A percentile compares a stretch with the other conserved stretches of the same genome.
Conservation (phyloP, 2,888 invertebrate genomes). For the Cosmopolites sordidus region DNA sequence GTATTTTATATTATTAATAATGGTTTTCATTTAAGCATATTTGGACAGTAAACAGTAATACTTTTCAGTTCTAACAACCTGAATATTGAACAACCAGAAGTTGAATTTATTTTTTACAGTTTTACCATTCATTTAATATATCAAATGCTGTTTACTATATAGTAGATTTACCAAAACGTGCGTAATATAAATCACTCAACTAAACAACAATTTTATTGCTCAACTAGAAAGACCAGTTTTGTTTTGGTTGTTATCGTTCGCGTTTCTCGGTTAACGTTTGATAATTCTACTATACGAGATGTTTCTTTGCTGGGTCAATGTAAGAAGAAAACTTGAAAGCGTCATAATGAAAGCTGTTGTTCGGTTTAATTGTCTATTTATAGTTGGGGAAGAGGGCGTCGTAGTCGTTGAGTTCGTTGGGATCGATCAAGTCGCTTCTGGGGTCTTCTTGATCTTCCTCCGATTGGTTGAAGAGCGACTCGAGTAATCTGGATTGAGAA, state of each 20-base stretch:
- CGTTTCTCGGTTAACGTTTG: background rate
- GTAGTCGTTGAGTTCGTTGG: conserved; percentile 19
- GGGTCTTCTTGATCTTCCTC: conserved; percentile 34
- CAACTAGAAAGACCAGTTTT: background rate
- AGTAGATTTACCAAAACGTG: background rate
- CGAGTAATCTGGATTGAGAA: conserved; percentile 32
- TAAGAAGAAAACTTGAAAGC: too few relatives aligned
- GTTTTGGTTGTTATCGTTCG: background rate
- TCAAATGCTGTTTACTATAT: background rate
- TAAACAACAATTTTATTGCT: background rate
- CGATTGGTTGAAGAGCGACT: conserved; percentile 36
- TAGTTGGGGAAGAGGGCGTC: conserved; percentile 22
- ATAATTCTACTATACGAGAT: background rate
- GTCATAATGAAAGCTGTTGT: too few relatives aligned
- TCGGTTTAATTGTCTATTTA: conserved; percentile 14
- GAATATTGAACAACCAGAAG: too few relatives aligned
- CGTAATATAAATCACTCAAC: background rate
- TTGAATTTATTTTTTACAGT: too few relatives aligned
- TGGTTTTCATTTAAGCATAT: too few relatives aligned
- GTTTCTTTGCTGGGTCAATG: background rate
- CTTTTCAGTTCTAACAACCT: too few relatives aligned
- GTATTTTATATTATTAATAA: too few relatives aligned
- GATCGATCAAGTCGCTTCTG: conserved; percentile 5
- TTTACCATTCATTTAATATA: too few relatives aligned
- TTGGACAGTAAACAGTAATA: too few relatives aligned